These are phyloP conservation scores for Hydroisotoma schaefferi DNA, from an alignment of 2,888 invertebrate genomes.

Conservation along the genomic window DNA sequence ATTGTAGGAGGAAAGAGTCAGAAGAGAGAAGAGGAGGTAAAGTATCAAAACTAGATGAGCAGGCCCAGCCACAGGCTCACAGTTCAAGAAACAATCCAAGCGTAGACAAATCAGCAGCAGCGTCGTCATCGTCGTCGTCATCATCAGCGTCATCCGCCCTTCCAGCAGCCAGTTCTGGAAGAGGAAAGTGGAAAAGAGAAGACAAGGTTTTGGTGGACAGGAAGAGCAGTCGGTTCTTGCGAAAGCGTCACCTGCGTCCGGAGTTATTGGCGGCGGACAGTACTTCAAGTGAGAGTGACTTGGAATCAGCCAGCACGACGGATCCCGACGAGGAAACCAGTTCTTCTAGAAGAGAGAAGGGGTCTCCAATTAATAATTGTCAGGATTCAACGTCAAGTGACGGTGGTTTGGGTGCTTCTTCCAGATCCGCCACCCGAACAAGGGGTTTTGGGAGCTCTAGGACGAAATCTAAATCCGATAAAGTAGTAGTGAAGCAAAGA, in stretches of 20 bases:
- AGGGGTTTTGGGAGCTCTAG: too few relatives aligned
- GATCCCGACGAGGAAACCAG: constrained; percentile 37
- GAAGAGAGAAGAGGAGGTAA: not conserved
- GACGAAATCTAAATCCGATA: too few relatives aligned
- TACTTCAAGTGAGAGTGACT: constrained; percentile 40
- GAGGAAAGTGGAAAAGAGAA: not conserved
- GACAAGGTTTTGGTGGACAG: not conserved
- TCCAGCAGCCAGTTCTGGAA: not conserved
- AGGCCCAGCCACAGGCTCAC: not conserved
- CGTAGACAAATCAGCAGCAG: not conserved
- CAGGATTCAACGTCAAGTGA: too few relatives aligned
- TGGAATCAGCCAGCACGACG: constrained; percentile 39
- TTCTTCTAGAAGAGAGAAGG: not conserved
- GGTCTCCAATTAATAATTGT: too few relatives aligned
- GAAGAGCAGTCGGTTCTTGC: constrained; percentile 21
- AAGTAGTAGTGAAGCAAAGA: too few relatives aligned
- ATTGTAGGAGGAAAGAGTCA: not conserved
- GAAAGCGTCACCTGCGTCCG: constrained; percentile 22
- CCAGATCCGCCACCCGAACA: too few relatives aligned
- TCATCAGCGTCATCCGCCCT: not conserved
- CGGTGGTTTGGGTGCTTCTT: too few relatives aligned
- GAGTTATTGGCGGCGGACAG: constrained; percentile 22
- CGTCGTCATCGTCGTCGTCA: not conserved
- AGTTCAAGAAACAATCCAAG: not conserved
- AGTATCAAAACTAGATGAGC: constrained; percentile 20